A percentile compares a stretch with the other conserved stretches of the same genome.
These are phyloP conservation scores for Micrasema longulum DNA, from an alignment of 1,140 invertebrate species.

Conservation along the genomic window DNA sequence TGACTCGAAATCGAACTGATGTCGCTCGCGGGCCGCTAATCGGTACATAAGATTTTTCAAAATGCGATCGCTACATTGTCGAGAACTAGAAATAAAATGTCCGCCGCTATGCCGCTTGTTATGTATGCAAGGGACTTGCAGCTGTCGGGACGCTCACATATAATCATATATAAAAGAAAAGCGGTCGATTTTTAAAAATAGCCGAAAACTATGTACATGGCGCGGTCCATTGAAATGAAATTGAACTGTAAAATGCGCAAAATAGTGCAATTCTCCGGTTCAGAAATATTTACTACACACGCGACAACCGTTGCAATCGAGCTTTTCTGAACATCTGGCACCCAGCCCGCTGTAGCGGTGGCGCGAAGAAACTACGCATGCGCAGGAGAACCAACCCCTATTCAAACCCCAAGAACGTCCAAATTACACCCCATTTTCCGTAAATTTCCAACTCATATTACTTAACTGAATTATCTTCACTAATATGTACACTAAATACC, in stretches of 20 bases:
- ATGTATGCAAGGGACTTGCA: conserved; percentile 65
- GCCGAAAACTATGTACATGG: conserved; percentile 21
- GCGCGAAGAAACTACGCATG: conserved; percentile 68
- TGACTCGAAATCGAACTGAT: conserved; percentile 29
- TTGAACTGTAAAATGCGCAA: conserved; percentile 26
- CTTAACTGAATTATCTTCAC: not conserved
- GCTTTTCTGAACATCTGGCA: conserved; percentile 69
- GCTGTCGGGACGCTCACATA: conserved; percentile 64
- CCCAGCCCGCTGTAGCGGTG: conserved; percentile 61
- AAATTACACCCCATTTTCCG: conserved; percentile 9
- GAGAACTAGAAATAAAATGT: conserved; percentile 71
- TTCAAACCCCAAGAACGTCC: conserved; percentile 24
- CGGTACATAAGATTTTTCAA: conserved; percentile 39
- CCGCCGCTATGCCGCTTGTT: conserved; percentile 68
- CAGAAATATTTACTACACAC: conserved; percentile 34
- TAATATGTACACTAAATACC: not conserved
- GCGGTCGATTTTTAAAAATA: conserved; percentile 15
- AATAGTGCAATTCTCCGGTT: conserved; percentile 32
- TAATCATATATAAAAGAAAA: conserved; percentile 38
- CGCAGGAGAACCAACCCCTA: conserved; percentile 55
- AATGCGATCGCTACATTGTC: conserved; percentile 69
- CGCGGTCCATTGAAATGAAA: conserved; percentile 12
- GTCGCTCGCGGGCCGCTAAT: conserved; percentile 17
- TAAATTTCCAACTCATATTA: not conserved
- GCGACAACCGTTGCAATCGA: conserved; percentile 60